Conservation (phyloP, 2,888 invertebrate species). For the Caenorhabditis uteleia region DNA sequence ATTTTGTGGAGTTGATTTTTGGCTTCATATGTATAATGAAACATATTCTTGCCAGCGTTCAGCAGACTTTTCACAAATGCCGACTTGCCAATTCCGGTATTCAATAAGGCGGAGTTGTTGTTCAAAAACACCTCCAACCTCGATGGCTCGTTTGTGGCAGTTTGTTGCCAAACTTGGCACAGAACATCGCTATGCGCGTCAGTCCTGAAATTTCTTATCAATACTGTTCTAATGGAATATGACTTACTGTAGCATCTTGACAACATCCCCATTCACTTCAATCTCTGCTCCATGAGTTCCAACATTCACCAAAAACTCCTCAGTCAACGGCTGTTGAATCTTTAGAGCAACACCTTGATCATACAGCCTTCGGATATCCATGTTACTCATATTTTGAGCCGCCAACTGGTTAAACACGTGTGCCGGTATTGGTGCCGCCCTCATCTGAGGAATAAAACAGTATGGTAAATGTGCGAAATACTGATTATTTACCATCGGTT, state of each 20-base stretch:
- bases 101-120: not conserved
- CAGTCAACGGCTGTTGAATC: too few relatives aligned
- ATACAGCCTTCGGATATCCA: not conserved
- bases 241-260: not conserved
- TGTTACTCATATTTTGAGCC: not conserved
- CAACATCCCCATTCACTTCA: not conserved
- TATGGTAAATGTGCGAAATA: not conserved
- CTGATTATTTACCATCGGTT: not conserved
- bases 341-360: not conserved
- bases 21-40: not conserved
- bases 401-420: not conserved
- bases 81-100: too few relatives aligned
- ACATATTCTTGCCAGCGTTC: not conserved
- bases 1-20: not conserved
- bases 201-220: too few relatives aligned
- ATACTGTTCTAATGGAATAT: too few relatives aligned
- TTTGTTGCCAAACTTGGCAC: not conserved
- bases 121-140: not conserved
- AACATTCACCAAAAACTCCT: not conserved
- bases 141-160: not conserved
- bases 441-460: not conserved
- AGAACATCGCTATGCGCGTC: conserved; percentile 1
- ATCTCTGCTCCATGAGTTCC: not conserved
- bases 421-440: not conserved
- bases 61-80: not conserved